Evolutionary conservation across 2,888 invertebrate genomes (phyloP).

Genomic region (Drosophila colorata): DNA sequence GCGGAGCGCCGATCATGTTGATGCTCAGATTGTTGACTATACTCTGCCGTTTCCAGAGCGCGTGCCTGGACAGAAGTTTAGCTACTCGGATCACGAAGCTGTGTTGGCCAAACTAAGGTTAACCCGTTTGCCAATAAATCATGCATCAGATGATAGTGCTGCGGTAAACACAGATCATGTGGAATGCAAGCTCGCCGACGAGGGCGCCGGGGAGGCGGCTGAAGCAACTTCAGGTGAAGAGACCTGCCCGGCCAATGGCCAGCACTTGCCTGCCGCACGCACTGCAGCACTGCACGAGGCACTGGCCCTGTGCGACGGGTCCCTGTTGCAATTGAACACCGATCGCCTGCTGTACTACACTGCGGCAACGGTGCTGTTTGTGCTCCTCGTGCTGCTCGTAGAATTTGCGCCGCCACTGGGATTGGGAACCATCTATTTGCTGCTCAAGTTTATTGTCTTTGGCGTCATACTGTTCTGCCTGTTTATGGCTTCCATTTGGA

Average conservation of each 20-base stretch:
- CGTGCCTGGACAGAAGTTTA: constrained; percentile 90
- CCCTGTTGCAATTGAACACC: constrained; percentile 80
- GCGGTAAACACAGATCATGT: constrained; percentile 34
- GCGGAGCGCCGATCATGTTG: constrained; percentile 72
- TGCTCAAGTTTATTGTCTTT: constrained; percentile 88
- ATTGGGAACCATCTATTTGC: constrained; percentile 85
- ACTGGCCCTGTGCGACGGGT: constrained; percentile 81
- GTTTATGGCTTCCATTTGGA: constrained; percentile 93
- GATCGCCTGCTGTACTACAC: constrained; percentile 83
- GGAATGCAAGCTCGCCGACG: constrained; percentile 23
- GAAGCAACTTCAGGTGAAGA: not conserved
- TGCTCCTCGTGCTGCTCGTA: constrained; percentile 78
- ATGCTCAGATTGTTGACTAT: constrained; percentile 87
- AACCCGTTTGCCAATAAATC: constrained; percentile 17
- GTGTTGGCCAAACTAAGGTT: constrained; percentile 87
- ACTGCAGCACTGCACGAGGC: constrained; percentile 82
- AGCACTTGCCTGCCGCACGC: constrained; percentile 52
- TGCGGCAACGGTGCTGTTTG: constrained; percentile 76
- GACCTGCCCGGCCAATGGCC: constrained; percentile 1
- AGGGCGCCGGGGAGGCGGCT: constrained; percentile 14
- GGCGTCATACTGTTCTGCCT: constrained; percentile 89
- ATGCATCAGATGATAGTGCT: not conserved
- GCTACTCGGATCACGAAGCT: constrained; percentile 97
- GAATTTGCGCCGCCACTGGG: constrained; percentile 82
- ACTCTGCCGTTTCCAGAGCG: constrained; percentile 90